Conservation (phyloP, 2,888 invertebrate species). For the Drosophila borborema region DNA sequence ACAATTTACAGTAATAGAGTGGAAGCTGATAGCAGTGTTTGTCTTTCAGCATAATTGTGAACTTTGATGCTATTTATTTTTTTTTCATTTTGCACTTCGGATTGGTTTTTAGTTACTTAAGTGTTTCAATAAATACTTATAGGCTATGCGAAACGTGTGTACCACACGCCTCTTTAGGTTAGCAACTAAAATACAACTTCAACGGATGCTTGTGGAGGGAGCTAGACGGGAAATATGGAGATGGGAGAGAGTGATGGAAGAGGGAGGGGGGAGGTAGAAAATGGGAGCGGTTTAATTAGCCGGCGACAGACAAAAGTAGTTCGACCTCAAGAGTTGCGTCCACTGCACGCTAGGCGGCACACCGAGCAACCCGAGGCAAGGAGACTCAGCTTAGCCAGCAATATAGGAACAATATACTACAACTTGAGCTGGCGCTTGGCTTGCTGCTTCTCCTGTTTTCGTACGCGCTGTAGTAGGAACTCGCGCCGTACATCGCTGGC, state of each 20-base stretch:
- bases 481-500: conserved; percentile 93
- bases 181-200: conserved; percentile 76
- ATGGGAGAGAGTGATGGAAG: too few relatives aligned
- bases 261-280: too few relatives aligned
- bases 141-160: conserved; percentile 67
- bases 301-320: conserved; percentile 29
- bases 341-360: conserved; percentile 61
- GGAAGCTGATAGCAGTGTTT: conserved; percentile 38
- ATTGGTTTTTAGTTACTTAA: conserved; percentile 66
- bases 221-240: conserved; percentile 21
- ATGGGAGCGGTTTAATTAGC: conserved; percentile 10
- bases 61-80: conserved; percentile 66
- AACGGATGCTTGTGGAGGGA: conserved; percentile 21
- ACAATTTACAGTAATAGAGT: conserved; percentile 51
- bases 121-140: conserved; percentile 76
- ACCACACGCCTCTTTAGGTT: conserved; percentile 72
- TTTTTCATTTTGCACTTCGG: conserved; percentile 57
- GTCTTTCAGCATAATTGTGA: conserved; percentile 57
- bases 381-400: conserved; percentile 35
- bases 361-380: conserved; percentile 37
- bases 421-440: conserved; percentile 81
- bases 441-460: conserved; percentile 81
- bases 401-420: conserved; percentile 79
- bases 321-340: conserved; percentile 22
- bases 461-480: conserved; percentile 91